Conservation (phyloP, 2,113 vertebrate species). For the Rattus rattus region DNA sequence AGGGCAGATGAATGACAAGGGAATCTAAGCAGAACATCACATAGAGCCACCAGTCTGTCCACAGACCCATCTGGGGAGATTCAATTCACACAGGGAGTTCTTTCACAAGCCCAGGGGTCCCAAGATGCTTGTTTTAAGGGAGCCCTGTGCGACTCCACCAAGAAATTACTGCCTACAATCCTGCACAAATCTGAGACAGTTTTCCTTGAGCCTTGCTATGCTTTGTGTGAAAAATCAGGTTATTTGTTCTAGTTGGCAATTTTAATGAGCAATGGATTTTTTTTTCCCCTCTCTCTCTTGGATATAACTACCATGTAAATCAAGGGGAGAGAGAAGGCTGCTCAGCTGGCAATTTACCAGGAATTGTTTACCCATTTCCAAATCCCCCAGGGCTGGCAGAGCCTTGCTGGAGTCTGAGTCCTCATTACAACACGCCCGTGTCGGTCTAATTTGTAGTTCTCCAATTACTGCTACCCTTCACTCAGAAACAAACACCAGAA, state of each 20-base stretch:
- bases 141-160: accelerated
- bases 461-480: not conserved
- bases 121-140: not conserved
- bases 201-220: not conserved
- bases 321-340: not conserved
- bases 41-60: accelerated
- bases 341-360: not conserved
- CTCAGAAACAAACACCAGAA: not conserved
- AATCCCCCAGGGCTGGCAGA: not conserved
- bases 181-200: accelerated
- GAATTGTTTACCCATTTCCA: not conserved
- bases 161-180: not conserved
- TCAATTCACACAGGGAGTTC: accelerated
- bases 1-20: not conserved
- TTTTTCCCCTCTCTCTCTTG: not conserved
- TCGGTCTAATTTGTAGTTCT: not conserved
- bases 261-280: not conserved
- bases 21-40: not conserved
- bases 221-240: not conserved
- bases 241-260: not conserved
- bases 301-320: not conserved
- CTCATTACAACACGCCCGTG: too few species aligned
- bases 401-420: too few species aligned
- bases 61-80: not conserved
- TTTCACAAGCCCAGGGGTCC: accelerated